Evolutionary conservation across 2,797 vertebrate species (phyloP).

Genomic region (Epinephelus awoara): DNA sequence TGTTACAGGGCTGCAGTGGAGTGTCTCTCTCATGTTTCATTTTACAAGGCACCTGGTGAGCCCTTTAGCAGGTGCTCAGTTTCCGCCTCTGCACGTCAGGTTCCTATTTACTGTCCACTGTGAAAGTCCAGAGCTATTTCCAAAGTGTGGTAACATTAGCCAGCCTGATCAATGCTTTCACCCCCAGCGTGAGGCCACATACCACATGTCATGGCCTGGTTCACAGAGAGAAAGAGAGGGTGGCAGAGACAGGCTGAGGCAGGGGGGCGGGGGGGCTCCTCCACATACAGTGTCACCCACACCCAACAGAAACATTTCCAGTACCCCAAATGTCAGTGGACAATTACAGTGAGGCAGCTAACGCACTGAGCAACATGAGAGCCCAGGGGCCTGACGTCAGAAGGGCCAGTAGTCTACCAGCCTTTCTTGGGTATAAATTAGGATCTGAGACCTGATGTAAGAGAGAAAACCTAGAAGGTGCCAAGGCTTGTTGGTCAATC

Average conservation of each 20-base stretch:
- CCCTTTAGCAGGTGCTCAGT: constrained; percentile 73
- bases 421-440: constrained; percentile 44
- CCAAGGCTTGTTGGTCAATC: constrained; percentile 57
- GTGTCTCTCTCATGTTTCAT: constrained; percentile 58
- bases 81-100: constrained; percentile 54
- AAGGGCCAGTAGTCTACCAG: constrained; percentile 23
- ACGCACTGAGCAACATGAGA: constrained; percentile 60
- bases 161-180: constrained; percentile 68
- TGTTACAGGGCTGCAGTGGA: constrained; percentile 46
- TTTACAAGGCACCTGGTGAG: constrained; percentile 64
- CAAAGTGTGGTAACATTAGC: constrained; percentile 78
- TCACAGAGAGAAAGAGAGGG: constrained; percentile 50
- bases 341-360: constrained; percentile 67
- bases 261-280: constrained; percentile 1
- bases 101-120: constrained; percentile 53
- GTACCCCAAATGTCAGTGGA: constrained; percentile 74
- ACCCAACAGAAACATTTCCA: constrained; percentile 79
- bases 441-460: constrained; percentile 16
- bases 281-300: constrained; percentile 61
- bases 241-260: constrained; percentile 26
- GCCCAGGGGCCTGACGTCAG: constrained; percentile 35
- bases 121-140: constrained; percentile 75
- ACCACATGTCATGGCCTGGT: constrained; percentile 70
- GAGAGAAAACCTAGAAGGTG: constrained; percentile 45
- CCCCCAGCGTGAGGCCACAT: constrained; percentile 61